Evolutionary conservation across 2,888 invertebrate genomes (phyloP), one percentile per base, ranked within the genome.

Genomic region (Catocala fraxini): DNA sequence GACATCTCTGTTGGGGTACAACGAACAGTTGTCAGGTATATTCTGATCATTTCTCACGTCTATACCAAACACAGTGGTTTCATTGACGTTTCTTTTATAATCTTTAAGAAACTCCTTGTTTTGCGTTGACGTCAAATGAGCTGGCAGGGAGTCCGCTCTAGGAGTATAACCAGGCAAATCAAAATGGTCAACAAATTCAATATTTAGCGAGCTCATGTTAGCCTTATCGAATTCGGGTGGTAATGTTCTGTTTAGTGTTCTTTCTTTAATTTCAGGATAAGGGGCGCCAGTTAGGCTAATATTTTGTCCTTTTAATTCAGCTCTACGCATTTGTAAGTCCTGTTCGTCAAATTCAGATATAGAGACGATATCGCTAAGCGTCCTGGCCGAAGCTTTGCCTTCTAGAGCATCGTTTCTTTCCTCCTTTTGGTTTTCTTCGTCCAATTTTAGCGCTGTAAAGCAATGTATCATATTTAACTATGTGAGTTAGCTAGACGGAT

Each of bases 321-420:
- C 94, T 61, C 90, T 86, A 6, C 95, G 89, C 84, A 95, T 95
- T 59, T 95, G 93, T 56, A 92, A 79, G 79, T 96, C 96, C 54
- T 95, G 95, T 73, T 96, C 96, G 66, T 96, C 96, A 64, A 95
- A 96, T 71, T 97, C 97, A 0, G 97, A 96, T 82, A 97, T 96
- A 0, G 97, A 97, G 0, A 97, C 93, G 62, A 97, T 96, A 73
- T 97, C 97, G 81, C 96, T 96, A 5, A 97, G 89, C 0, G 97
- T 97, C 46, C 97, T 94, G 0, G 96, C 97, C 52, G 96, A 96
- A 58, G 94, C 94, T 84, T 96, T 96, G 25, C 95, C 95, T 6
- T 92, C 93, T 10, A 85, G 75, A 1, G 77, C 70, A 43, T 94
- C 95, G 65, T 93, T 93, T 52, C 88, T 91, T 6, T 91, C 90